Evolutionary conservation across 2,113 vertebrate genomes (phyloP).

Genomic region (Uria lomvia): DNA sequence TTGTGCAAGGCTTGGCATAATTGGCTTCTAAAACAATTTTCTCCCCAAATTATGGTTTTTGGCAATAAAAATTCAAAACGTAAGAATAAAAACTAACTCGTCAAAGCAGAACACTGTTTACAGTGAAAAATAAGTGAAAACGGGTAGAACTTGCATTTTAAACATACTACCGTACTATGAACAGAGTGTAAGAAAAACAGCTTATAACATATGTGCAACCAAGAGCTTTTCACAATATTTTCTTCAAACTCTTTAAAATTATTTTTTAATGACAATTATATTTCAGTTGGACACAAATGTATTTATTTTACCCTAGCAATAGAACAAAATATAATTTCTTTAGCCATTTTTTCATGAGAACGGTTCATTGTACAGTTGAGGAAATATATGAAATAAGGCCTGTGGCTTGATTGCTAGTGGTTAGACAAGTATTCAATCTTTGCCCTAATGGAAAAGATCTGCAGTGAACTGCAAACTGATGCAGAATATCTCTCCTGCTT

Average conservation of each 20-base stretch:
- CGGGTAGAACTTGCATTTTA: conserved; percentile 77
- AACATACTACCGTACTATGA: conserved; percentile 80
- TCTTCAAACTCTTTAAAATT: conserved; percentile 90
- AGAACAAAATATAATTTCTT: conserved; percentile 99
- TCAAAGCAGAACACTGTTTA: conserved; percentile 77
- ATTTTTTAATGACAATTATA: conserved; percentile 91
- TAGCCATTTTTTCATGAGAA: conserved; percentile 93
- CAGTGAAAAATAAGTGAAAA: conserved; percentile 85
- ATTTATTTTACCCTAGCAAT: conserved; percentile 98
- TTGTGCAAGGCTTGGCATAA: conserved; percentile 79
- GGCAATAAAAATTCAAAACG: conserved; percentile 76
- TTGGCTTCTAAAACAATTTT: conserved; percentile 69
- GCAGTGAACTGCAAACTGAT: conserved; percentile 81
- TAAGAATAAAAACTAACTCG: conserved; percentile 73
- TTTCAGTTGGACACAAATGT: conserved; percentile 86
- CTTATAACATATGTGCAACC: conserved; percentile 90
- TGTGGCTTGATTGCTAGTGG: conserved; percentile 99
- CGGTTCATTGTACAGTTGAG: conserved; percentile 97
- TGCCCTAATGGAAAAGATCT: conserved; percentile 86
- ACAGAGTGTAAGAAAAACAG: conserved; percentile 87
- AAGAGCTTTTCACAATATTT: conserved; percentile 91
- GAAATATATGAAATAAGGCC: conserved; percentile 98
- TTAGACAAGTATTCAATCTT: conserved; percentile 92
- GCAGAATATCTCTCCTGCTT: conserved; percentile 89
- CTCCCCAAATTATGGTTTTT: conserved; percentile 66